Percentiles rank a stretch among this genome's conserved stretches.
phyloP scores from a whole-genome alignment of 2,888 invertebrate genomes.

The Notodonta ziczac region DNA sequence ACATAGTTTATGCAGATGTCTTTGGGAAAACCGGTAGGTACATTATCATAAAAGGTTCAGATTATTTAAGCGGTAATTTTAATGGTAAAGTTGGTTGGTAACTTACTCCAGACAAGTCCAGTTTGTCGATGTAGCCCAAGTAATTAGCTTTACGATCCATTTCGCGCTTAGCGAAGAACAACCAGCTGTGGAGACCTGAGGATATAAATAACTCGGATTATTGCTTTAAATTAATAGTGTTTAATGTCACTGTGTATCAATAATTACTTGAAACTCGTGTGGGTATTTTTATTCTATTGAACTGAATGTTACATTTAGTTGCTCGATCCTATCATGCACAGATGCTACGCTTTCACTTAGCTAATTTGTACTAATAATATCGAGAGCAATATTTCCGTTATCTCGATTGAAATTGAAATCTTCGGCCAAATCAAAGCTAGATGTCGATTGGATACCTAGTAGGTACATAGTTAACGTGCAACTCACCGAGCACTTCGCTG shows the following conservation, averaged over 20 bases:
- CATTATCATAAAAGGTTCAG: too few species aligned
- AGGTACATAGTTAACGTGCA: neutral
- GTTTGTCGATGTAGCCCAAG: constrained; percentile 90
- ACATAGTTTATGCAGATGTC: too few species aligned
- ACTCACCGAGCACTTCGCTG: constrained; percentile 87
- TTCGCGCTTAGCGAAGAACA: constrained; percentile 93
- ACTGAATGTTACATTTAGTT: neutral
- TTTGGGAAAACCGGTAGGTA: too few species aligned
- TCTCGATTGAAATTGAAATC: constrained; percentile 1
- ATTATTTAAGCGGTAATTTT: too few species aligned
- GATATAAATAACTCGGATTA: neutral
- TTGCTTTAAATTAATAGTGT: neutral
- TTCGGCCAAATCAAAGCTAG: constrained; percentile 4
- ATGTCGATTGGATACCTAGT: neutral
- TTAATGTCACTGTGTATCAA: too few species aligned
- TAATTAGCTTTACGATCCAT: constrained; percentile 89
- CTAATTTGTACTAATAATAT: neutral
- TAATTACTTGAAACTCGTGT: too few species aligned
- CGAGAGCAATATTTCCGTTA: constrained; percentile 1
- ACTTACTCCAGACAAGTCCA: constrained; percentile 90
- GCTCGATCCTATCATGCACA: neutral
- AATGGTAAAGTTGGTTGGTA: neutral
- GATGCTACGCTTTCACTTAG: neutral
- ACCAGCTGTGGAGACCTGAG: constrained; percentile 95
- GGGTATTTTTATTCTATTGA: neutral